phyloP scores from a whole-genome alignment of 2,888 invertebrate species.

The Matsumyia berberina region DNA sequence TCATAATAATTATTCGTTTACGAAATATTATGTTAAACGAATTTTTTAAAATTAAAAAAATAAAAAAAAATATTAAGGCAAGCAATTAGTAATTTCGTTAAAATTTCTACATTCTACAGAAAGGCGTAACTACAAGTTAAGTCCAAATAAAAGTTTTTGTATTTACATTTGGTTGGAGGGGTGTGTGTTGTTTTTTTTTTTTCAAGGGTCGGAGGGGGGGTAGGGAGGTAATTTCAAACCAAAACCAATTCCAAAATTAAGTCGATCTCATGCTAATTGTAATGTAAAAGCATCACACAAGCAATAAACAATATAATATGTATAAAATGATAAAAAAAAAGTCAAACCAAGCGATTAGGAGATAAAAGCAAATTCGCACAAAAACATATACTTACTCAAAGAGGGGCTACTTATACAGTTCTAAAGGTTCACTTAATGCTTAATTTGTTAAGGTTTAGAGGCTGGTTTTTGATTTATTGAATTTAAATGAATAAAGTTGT shows the following conservation, averaged over 20 bases:
- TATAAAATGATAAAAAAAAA: background rate
- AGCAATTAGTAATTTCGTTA: constrained; percentile 52
- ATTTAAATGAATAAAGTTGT: no score
- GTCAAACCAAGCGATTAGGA: constrained; percentile 1
- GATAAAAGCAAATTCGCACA: constrained; percentile 10
- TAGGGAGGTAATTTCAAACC: constrained; percentile 19
- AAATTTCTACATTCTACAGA: constrained; percentile 25
- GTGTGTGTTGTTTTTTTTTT: constrained; percentile 23
- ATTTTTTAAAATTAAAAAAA: constrained; percentile 12
- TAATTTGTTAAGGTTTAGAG: background rate
- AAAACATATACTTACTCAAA: constrained; percentile 43
- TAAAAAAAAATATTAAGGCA: constrained; percentile 40
- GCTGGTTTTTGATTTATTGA: no score
- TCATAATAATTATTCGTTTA: constrained; percentile 18
- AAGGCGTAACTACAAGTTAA: constrained; percentile 31
- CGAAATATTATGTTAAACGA: constrained; percentile 18
- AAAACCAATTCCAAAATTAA: constrained; percentile 26
- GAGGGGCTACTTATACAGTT: constrained; percentile 5
- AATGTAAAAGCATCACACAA: constrained; percentile 56
- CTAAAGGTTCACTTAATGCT: background rate
- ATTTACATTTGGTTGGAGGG: constrained; percentile 64
- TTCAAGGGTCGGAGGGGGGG: background rate
- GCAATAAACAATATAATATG: constrained; percentile 23
- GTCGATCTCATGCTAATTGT: constrained; percentile 28
- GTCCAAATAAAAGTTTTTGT: constrained; percentile 64